Conservation (phyloP, 2,113 vertebrate genomes). For the Chiloscyllium plagiosum region DNA sequence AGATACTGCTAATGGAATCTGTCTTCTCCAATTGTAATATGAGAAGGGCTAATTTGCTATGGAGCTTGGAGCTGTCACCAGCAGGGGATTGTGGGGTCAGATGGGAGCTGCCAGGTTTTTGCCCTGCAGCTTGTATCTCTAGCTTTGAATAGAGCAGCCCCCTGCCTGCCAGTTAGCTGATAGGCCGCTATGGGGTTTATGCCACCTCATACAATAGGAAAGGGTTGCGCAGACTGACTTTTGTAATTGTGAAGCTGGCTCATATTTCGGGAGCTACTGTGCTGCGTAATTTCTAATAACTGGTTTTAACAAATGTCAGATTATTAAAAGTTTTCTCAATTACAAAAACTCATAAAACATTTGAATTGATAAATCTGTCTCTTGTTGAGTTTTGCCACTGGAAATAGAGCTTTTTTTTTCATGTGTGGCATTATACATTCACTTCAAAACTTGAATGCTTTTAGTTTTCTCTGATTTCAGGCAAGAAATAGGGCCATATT, state of each 20-base stretch:
- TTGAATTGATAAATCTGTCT: conserved; percentile 74
- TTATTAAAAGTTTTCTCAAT: conserved; percentile 82
- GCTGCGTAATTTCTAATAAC: conserved; percentile 78
- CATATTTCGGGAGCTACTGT: conserved; percentile 89
- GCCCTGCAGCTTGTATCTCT: conserved; percentile 99
- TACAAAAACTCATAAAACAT: conserved; percentile 72
- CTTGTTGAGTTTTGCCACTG: conserved; percentile 58
- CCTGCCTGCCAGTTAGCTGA: conserved; percentile 99
- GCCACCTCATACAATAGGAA: conserved; percentile 94
- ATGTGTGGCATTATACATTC: conserved; percentile 31
- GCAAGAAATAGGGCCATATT: neutral
- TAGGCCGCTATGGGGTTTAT: conserved; percentile 99
- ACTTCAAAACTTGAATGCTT: conserved; percentile 26
- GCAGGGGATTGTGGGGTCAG: conserved; percentile 99
- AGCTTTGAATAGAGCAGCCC: conserved; percentile 99
- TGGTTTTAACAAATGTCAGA: conserved; percentile 74
- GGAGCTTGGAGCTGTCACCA: conserved; percentile 99
- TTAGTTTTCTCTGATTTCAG: conserved; percentile 27
- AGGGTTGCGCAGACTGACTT: conserved; percentile 96
- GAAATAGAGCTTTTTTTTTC: conserved; percentile 45
- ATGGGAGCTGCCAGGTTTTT: conserved; percentile 99
- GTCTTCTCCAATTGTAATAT: conserved; percentile 99
- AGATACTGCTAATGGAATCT: conserved; percentile 99
- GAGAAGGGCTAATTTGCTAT: conserved; percentile 99
- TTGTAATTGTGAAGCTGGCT: conserved; percentile 98